Evolutionary conservation across 2,113 vertebrate genomes (phyloP).

Genomic region (Catharus fuscescens): DNA sequence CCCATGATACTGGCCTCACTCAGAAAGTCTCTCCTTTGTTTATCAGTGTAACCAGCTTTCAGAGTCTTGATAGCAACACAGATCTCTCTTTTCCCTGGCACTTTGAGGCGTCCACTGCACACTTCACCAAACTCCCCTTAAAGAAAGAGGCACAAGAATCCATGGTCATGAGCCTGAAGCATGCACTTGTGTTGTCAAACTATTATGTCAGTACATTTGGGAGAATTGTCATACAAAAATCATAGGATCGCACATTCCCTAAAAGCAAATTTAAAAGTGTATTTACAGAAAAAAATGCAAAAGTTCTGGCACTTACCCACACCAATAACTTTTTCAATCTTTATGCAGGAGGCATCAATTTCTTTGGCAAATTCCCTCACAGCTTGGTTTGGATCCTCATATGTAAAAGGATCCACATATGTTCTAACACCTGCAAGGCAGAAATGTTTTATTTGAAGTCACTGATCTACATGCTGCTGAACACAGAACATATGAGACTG

Average conservation of each 20-base stretch:
- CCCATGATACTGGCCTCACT: constrained; percentile 99
- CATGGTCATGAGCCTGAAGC: neutral
- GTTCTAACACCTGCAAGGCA: constrained; percentile 89
- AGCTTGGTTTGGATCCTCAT: constrained; percentile 98
- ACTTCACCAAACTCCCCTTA: constrained; percentile 96
- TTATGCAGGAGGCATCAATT: constrained; percentile 97
- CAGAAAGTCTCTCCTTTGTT: constrained; percentile 96
- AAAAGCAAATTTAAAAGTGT: neutral
- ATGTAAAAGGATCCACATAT: constrained; percentile 97
- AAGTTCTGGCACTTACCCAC: constrained; percentile 85
- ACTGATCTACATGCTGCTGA: constrained; percentile 62
- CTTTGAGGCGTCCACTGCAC: constrained; percentile 95
- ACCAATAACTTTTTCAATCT: constrained; percentile 98
- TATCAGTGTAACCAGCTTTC: constrained; percentile 97
- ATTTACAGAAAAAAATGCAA: neutral
- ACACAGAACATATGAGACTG: constrained; percentile 65
- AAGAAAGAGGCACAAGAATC: constrained; percentile 5
- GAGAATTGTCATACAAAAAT: neutral
- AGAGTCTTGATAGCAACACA: constrained; percentile 98
- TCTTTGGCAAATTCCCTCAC: constrained; percentile 98
- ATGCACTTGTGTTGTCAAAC: neutral
- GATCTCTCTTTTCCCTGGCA: constrained; percentile 95
- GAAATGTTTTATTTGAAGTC: constrained; percentile 53
- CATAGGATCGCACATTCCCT: neutral
- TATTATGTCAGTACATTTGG: neutral